Evolutionary conservation across 2,888 invertebrate genomes (phyloP), one percentile per base, ranked within the genome.

Genomic region (Fabriciana adippe): DNA sequence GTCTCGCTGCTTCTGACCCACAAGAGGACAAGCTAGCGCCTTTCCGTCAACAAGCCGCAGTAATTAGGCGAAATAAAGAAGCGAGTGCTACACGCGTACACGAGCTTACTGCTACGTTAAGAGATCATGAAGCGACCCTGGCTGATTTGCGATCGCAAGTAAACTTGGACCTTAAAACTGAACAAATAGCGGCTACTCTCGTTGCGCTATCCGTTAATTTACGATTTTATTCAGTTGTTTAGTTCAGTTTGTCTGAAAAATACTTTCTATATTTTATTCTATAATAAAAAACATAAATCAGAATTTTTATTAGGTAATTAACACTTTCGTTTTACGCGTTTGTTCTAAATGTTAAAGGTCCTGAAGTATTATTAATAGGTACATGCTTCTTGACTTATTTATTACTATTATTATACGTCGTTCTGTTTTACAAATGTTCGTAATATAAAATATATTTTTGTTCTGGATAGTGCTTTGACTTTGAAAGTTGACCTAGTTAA

Each of bases 11-110:
- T 47, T 92, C 94, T 0, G 95, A 95, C 68, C 94, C 94, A 77
- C 92, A 93, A 66, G 94, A 94, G 69, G 97, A 97, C 82, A 96
- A 97, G 82, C 89, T 97, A 72, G 95, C 96, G 1, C 95, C 97
- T 55, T 97, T 97, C 81, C 93, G 97, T 47, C 97, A 98, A 80
- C 97, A 98, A 88, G 97, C 97, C 0, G 94, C 95, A 0, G 95
- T 96, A 31, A 96, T 97, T 57, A 93, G 95, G 14, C 94, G 97
- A 68, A 97, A 97, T 82, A 97, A 97, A 82, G 96, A 96, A 72
- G 93, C 94, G 16, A 94, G 95, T 50, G 96, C 96, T 0, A 95
- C 95, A 72, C 93, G 94, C 68, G 93, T 97, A 35, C 94, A 95
- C 72, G 95, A 96, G 68, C 84, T 95, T 0, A 93, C 95, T 71